Conservation (phyloP, 35 echinoderm and acorn worm genomes). For the Heliocidaris tuberculata region DNA sequence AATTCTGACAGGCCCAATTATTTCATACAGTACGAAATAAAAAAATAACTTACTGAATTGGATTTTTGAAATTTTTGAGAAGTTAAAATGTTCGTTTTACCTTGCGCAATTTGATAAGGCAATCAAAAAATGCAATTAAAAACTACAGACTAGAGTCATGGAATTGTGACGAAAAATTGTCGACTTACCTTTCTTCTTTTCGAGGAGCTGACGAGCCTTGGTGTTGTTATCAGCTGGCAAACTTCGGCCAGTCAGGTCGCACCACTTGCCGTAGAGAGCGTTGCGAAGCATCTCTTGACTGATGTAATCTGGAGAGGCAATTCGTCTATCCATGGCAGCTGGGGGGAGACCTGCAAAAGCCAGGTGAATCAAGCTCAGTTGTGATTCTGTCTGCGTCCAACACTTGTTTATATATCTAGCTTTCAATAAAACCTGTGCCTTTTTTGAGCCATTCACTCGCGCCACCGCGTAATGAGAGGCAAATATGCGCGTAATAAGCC, state of each 20-base stretch:
- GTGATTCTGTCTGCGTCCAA: slow-evolving; percentile 56
- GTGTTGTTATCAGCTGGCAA: slow-evolving; percentile 76
- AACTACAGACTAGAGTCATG: neutral
- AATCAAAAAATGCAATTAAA: neutral
- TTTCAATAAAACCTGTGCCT: slow-evolving; percentile 54
- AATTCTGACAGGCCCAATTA: neutral
- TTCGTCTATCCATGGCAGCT: slow-evolving; percentile 54
- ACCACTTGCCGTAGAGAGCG: slow-evolving; percentile 98
- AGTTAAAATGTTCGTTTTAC: neutral
- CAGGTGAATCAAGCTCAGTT: slow-evolving; percentile 38
- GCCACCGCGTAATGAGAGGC: slow-evolving; percentile 79
- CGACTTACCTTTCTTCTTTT: slow-evolving; percentile 90
- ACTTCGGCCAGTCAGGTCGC: slow-evolving; percentile 83
- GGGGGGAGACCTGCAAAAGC: slow-evolving; percentile 35
- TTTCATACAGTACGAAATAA: neutral
- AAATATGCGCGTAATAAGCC: slow-evolving; percentile 89
- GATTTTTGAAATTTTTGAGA: neutral
- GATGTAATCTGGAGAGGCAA: slow-evolving; percentile 61
- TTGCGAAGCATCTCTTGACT: slow-evolving; percentile 91
- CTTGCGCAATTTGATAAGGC: neutral
- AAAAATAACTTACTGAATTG: neutral
- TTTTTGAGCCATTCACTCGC: slow-evolving; percentile 60
- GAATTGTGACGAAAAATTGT: slow-evolving; percentile 29
- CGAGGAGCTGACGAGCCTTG: slow-evolving; percentile 72
- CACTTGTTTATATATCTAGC: slow-evolving; percentile 74